phyloP scores from a whole-genome alignment of 2,888 invertebrate genomes.

The Luffia ferchaultella region DNA sequence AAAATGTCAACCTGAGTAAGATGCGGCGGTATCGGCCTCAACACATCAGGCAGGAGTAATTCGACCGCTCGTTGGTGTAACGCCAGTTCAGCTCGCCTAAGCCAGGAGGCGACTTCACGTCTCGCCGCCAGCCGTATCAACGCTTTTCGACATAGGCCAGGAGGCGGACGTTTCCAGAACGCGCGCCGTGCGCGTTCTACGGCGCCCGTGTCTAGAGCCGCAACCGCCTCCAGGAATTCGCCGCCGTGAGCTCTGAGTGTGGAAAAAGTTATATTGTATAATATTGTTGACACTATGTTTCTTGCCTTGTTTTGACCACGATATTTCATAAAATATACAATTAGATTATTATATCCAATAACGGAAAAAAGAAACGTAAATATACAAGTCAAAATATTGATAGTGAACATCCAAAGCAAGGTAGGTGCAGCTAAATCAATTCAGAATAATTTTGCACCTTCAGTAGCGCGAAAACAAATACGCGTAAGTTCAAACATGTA shows the following conservation, averaged over 20 bases:
- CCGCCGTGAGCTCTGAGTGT: slow-evolving; percentile 86
- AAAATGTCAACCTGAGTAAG: slow-evolving; percentile 91
- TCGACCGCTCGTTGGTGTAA: slow-evolving; percentile 97
- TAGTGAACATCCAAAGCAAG: too few relatives aligned
- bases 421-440: too few relatives aligned
- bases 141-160: slow-evolving; percentile 89
- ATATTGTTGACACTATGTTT: too few relatives aligned
- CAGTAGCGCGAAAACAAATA: too few relatives aligned
- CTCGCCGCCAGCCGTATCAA: slow-evolving; percentile 73
- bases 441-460: too few relatives aligned
- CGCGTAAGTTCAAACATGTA: too few relatives aligned
- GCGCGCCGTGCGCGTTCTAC: slow-evolving; percentile 91
- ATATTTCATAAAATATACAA: too few relatives aligned
- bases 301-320: too few relatives aligned
- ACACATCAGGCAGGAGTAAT: slow-evolving; percentile 94
- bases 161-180: slow-evolving; percentile 88
- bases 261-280: not conserved
- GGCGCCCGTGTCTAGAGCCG: slow-evolving; percentile 87
- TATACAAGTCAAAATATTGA: too few relatives aligned
- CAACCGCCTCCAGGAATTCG: slow-evolving; percentile 90
- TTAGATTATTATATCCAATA: too few relatives aligned
- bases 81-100: slow-evolving; percentile 84
- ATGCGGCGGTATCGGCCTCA: slow-evolving; percentile 92
- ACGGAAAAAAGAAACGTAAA: too few relatives aligned
- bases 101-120: slow-evolving; percentile 77